A percentile compares a stretch with the other conserved stretches of the same genome.
Conservation (phyloP, 1,140 invertebrate species). For the Pogonognathellus flavescens region DNA sequence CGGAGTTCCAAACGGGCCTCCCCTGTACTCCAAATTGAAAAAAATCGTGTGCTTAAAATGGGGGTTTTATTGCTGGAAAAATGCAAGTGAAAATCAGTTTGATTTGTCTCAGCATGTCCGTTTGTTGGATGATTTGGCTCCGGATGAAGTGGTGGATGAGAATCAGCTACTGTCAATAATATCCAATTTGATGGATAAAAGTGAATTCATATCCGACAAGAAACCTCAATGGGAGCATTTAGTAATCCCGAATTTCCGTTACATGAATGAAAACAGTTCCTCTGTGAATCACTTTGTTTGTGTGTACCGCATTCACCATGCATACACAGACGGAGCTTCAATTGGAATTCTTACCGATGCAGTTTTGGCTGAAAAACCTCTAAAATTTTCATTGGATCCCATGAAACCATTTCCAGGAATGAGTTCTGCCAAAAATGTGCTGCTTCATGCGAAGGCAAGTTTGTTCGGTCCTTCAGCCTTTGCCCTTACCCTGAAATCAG, state of each 20-base stretch:
- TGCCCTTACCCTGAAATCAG: background rate
- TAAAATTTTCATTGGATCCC: conserved; percentile 50
- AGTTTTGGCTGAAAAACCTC: conserved; percentile 39
- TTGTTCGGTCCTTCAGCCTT: conserved; percentile 50
- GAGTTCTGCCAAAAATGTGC: background rate
- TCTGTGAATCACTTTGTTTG: conserved; percentile 42
- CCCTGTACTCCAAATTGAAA: conserved; percentile 35
- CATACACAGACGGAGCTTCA: conserved; percentile 56
- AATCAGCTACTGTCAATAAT: conserved; percentile 14
- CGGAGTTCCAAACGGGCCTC: background rate
- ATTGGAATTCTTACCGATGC: conserved; percentile 48
- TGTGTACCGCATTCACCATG: conserved; percentile 55
- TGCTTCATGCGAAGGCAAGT: conserved; percentile 37
- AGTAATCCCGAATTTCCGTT: conserved; percentile 54
- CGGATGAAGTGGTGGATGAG: conserved; percentile 20
- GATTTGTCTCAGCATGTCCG: conserved; percentile 46
- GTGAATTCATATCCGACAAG: background rate
- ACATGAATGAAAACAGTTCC: background rate
- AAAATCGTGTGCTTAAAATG: conserved; percentile 3
- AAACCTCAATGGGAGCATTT: conserved; percentile 58
- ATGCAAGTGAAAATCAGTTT: conserved; percentile 19
- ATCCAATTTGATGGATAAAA: background rate
- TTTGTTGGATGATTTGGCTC: background rate
- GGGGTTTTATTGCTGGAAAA: conserved; percentile 57
- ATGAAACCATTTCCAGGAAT: conserved; percentile 51